Evolutionary conservation across 2,797 vertebrate genomes (phyloP), one percentile per base, ranked within the genome.

Genomic region (Leontocebus nigricollis): DNA sequence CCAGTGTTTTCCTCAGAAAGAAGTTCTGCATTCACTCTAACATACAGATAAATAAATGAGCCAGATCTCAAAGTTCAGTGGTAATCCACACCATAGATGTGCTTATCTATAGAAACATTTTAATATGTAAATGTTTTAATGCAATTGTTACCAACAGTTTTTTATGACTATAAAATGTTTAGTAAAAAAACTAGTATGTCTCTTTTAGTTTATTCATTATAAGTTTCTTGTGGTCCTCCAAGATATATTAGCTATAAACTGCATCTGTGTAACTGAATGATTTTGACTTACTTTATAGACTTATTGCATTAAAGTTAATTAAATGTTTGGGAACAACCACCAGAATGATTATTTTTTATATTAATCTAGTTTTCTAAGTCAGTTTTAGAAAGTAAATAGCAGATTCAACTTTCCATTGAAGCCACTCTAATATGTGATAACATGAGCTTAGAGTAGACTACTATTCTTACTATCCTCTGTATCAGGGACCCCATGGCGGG

Each of bases 261-360:
- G 1, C 76, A 80, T 85, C 36, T 95, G 1, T 57, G 5, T 92
- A 57, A 73, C 24, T 50, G 2, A 95, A 83, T 92, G 55, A 30
- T 93, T 90, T 94, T 89, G 44, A 85, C n/a, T 95, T 85, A 30
- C 61, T 73, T 97, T 93, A 55, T 64, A 48, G 72, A 83, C 44
- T 88, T 95, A 33, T 67, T 94, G 30, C 9, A 50, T 89, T 82
- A 77, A 85, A 88, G 15, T 64, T 92, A 88, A 59, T 55, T 79
- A n/a, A 41, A n/a, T 87, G 20, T 87, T 96, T 93, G 67, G n/a
- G 33, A 36, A 72, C 13, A 86, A 24, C 46, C 46, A 89, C 44
- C 59, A 89, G 36, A 73, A 30, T 64, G 55, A 75, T 95, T 88
- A 48, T 93, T 94, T 90, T 72, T 64, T 77, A 59, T 84, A 61